Evolutionary conservation across 2,797 vertebrate species (phyloP).

Genomic region (Rhincodon typus): DNA sequence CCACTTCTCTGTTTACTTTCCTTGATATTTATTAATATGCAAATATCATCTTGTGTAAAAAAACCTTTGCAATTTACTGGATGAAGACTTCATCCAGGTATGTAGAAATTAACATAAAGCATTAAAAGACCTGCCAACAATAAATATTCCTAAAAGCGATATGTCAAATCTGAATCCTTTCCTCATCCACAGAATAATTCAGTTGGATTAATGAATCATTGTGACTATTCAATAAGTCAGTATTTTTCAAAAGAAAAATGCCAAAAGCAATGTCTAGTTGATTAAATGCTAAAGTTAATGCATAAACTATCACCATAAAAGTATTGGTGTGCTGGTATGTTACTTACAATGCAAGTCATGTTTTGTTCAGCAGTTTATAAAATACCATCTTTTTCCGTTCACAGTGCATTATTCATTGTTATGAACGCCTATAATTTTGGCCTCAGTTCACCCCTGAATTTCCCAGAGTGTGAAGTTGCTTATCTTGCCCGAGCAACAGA

Average conservation of each 20-base stretch:
- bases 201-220: neutral
- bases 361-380: neutral
- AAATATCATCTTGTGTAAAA: neutral
- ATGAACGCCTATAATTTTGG: neutral
- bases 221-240: neutral
- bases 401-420: neutral
- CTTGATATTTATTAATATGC: neutral
- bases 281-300: conserved; percentile 1
- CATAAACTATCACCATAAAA: neutral
- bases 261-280: neutral
- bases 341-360: neutral
- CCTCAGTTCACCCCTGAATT: neutral
- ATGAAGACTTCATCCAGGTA: neutral
- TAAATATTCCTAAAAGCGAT: neutral
- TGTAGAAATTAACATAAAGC: neutral
- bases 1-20: neutral
- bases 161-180: neutral
- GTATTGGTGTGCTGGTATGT: neutral
- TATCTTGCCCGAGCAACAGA: neutral
- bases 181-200: neutral
- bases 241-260: neutral
- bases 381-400: neutral
- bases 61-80: neutral
- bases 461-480: neutral
- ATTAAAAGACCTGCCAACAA: neutral